Evolutionary conservation across 2,113 vertebrate species (phyloP), one percentile per base, ranked within the genome.

Genomic region (Indri indri): DNA sequence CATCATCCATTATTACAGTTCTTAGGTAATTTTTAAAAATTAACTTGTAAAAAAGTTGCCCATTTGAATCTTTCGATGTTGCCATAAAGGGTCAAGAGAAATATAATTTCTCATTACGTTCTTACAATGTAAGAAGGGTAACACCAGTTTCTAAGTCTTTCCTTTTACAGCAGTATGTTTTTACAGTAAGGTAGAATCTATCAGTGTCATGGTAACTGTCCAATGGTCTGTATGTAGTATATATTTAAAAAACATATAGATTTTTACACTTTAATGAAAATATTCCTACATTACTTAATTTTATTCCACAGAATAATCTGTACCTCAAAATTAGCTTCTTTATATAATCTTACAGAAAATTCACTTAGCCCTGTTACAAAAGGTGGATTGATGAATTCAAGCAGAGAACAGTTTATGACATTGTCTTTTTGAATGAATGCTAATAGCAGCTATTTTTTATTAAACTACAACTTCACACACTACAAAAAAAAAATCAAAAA

Each of bases 271-370:
- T 92, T 76, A 71, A 91, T 45, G 45, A 87, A 90, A 92, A 82
- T 40, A 95, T 42, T 54, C 4, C n/a, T 57, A 45, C 1, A 68
- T n/a, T 80, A 54, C 40, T 65, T 73, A 90, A 84, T 68, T 77
- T n/a, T 50, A 74, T 32, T n/a, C 9, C 61, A 88, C 11, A 79
- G 13, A 90, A 52, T 32, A 84, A 79, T 86, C 1, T 90, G 2
- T 34, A 63, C 22, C 37, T 80, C 63, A 93, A 90, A 93, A 91
- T 84, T 61, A 95, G 68, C 7, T 88, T 81, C 42, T 76, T 83
- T 17, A 79, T 27, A n/a, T 73, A 83, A 59, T 66, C 45, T 84
- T 81, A 90, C 54, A 54, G 16, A 90, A 84, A 84, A 87, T 59
- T 57, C 25, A 81, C 23, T 68, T 77, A 77, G 71, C 17, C 12